phyloP scores from a whole-genome alignment of 1,140 invertebrate species.

The Lasioglossum albipes region DNA sequence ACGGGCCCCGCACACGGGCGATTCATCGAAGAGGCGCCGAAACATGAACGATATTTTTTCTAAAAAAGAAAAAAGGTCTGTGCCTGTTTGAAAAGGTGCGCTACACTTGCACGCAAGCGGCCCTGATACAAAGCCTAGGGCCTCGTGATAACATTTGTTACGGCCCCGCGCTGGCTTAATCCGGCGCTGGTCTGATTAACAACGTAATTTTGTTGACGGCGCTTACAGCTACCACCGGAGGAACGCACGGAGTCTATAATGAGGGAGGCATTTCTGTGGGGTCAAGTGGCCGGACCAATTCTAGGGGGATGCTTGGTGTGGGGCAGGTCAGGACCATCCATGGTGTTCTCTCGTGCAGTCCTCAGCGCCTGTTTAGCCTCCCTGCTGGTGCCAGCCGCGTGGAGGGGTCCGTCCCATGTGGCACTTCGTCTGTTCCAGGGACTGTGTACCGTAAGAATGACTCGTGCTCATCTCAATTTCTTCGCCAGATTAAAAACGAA shows the following conservation, averaged over 20 bases:
- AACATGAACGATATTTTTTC: too few relatives aligned
- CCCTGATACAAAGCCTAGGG: too few relatives aligned
- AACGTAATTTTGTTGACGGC: not conserved
- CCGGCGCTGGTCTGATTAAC: too few relatives aligned
- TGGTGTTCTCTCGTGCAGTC: constrained; percentile 81
- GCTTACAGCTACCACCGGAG: constrained; percentile 77
- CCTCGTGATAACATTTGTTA: too few relatives aligned
- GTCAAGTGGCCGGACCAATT: constrained; percentile 81
- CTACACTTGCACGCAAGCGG: too few relatives aligned
- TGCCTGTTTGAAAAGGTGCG: too few relatives aligned
- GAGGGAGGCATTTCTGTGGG: constrained; percentile 82
- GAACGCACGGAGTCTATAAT: constrained; percentile 81
- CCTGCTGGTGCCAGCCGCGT: constrained; percentile 81
- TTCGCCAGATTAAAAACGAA: not conserved
- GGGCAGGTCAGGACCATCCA: constrained; percentile 81
- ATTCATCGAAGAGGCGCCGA: too few relatives aligned
- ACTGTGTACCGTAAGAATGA: constrained; percentile 79
- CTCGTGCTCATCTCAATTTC: not conserved
- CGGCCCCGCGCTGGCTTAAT: too few relatives aligned
- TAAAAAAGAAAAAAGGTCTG: too few relatives aligned
- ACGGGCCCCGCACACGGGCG: too few relatives aligned
- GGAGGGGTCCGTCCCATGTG: constrained; percentile 82
- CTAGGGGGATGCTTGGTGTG: constrained; percentile 82
- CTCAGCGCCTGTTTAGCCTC: constrained; percentile 81
- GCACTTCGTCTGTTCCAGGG: constrained; percentile 81